These are phyloP conservation scores for Anguilla rostrata DNA, from an alignment of 2,113 vertebrate genomes.

Conservation along the genomic window DNA sequence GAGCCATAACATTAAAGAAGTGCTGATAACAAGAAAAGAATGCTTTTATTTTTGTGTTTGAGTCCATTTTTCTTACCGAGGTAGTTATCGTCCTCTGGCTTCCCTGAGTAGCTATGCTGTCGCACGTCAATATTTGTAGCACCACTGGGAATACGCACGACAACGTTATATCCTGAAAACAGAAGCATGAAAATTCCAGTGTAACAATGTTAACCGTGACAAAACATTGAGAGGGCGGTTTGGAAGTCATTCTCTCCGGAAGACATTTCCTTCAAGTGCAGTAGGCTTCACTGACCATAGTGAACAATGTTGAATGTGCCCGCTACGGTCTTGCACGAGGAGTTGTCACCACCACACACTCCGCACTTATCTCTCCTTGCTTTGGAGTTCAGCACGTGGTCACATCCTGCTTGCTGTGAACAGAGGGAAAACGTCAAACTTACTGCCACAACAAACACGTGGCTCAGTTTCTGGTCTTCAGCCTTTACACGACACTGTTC, in stretches of 20 bases:
- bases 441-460: background rate
- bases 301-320: conserved; percentile 91
- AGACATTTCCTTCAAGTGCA: background rate
- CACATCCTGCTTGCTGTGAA: conserved; percentile 94
- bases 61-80: conserved; percentile 79
- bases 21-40: background rate
- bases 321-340: conserved; percentile 93
- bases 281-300: conserved; percentile 82
- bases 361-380: conserved; percentile 97
- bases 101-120: conserved; percentile 98
- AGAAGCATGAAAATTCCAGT: conserved; percentile 3
- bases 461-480: background rate
- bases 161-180: conserved; percentile 86
- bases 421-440: background rate
- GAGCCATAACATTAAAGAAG: too few relatives aligned
- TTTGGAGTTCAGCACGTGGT: conserved; percentile 97
- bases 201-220: background rate
- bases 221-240: background rate
- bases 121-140: conserved; percentile 96
- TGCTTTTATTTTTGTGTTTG: background rate
- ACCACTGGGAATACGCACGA: conserved; percentile 93
- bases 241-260: conserved; percentile 1
- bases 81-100: conserved; percentile 97
- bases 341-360: conserved; percentile 96
- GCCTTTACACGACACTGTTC: background rate